Evolutionary conservation across 2,888 invertebrate species (phyloP).

Genomic region (Eugnorisma glareosa): DNA sequence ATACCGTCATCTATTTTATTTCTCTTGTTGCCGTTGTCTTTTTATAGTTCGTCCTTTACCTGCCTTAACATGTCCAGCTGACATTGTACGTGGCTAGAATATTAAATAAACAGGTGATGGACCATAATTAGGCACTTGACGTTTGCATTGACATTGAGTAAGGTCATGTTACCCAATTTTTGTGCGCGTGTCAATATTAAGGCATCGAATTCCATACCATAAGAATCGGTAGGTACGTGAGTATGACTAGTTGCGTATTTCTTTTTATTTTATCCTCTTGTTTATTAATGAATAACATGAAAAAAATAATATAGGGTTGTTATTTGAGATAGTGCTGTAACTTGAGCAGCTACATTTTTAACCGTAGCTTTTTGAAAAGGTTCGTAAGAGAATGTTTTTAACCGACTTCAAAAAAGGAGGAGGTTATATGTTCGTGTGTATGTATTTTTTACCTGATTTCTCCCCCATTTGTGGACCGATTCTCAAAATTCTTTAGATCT

Average conservation of each 20-base stretch:
- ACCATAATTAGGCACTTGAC: slow-evolving; percentile 45
- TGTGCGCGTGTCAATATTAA: slow-evolving; percentile 10
- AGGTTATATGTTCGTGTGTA: no score
- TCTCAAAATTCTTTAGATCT: no score
- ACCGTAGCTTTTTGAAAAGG: no score
- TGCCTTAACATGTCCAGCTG: slow-evolving; percentile 34
- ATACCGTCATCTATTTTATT: slow-evolving; percentile 2
- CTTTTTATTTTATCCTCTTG: slow-evolving; percentile 12
- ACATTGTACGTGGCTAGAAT: slow-evolving; percentile 59
- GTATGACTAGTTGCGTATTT: not conserved
- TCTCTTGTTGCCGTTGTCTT: slow-evolving; percentile 11
- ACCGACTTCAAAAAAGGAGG: no score
- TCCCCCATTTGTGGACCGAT: no score
- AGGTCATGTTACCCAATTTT: slow-evolving; percentile 68
- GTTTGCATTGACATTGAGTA: slow-evolving; percentile 67
- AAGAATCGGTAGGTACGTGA: not conserved
- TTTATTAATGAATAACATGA: not conserved
- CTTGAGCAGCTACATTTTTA: no score
- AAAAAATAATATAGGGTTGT: no score
- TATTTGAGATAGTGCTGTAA: no score
- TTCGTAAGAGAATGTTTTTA: no score
- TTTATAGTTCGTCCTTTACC: slow-evolving; percentile 51
- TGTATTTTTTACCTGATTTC: no score
- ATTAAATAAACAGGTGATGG: slow-evolving; percentile 48
- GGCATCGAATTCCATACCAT: slow-evolving; percentile 5